phyloP scores from a whole-genome alignment of 2,797 vertebrate species.

The Poecilia gillii region DNA sequence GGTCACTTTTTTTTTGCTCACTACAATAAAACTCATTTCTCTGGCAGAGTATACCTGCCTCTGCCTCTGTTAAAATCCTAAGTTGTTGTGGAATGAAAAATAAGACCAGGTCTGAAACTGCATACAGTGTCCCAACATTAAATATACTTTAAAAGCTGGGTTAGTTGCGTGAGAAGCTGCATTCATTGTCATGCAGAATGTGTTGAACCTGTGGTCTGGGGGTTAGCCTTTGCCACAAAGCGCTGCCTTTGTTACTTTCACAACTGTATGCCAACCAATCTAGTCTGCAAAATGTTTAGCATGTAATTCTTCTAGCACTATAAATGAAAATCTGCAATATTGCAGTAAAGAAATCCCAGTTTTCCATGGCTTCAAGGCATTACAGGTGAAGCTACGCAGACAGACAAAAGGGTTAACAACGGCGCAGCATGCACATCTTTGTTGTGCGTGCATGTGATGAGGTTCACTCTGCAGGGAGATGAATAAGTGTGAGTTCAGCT shows the following conservation, averaged over 20 bases:
- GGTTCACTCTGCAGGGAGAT: conserved; percentile 39
- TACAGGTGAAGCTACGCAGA: background rate
- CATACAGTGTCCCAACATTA: background rate
- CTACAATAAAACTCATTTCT: background rate
- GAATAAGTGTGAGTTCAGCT: conserved; percentile 45
- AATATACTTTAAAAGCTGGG: background rate
- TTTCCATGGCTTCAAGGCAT: background rate
- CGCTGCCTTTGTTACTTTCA: conserved; percentile 19
- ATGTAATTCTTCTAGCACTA: background rate
- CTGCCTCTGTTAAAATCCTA: background rate
- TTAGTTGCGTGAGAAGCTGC: conserved; percentile 8
- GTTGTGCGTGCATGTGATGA: conserved; percentile 11
- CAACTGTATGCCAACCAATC: conserved; percentile 6
- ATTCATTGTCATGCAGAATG: conserved; percentile 20
- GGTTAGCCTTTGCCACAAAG: conserved; percentile 6
- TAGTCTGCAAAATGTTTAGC: background rate
- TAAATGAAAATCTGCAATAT: background rate
- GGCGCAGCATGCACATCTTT: background rate
- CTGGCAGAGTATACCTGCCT: background rate
- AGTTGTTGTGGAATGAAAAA: background rate
- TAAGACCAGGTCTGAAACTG: background rate
- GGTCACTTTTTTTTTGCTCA: background rate
- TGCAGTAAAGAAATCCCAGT: background rate
- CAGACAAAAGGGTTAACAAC: conserved; percentile 1
- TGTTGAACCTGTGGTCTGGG: conserved; percentile 25